Evolutionary conservation across 1,140 invertebrate genomes (phyloP).

Genomic region (Bombyx mandarina): DNA sequence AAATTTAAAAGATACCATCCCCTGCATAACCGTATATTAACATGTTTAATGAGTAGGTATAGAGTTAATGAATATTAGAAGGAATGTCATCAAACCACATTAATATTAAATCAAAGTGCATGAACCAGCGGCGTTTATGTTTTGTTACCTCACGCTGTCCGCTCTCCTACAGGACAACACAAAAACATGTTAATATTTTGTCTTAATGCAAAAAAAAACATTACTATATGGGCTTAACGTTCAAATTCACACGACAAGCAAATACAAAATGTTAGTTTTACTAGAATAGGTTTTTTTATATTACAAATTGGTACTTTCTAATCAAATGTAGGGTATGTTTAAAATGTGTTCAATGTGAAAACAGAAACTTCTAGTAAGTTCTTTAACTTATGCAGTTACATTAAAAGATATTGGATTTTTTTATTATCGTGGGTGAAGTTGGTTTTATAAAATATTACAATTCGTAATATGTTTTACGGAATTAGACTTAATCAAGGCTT

Average conservation of each 20-base stretch:
- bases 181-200: slow-evolving; percentile 24
- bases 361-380: too few relatives aligned
- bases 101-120: slow-evolving; percentile 37
- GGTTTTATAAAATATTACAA: too few relatives aligned
- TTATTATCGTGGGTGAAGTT: rapidly evolving
- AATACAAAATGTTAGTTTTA: too few relatives aligned
- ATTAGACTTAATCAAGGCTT: too few relatives aligned
- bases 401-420: too few relatives aligned
- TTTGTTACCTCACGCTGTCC: slow-evolving; percentile 68
- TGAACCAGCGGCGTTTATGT: slow-evolving; percentile 45
- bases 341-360: too few relatives aligned
- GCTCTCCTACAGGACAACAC: slow-evolving; percentile 69
- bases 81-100: slow-evolving; percentile 34
- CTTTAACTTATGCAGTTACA: too few relatives aligned
- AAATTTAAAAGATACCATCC: too few relatives aligned
- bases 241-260: too few relatives aligned
- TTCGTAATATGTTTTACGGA: too few relatives aligned
- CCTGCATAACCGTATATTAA: neutral
- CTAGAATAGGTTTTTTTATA: neutral
- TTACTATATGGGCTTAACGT: neutral
- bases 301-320: neutral
- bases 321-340: too few relatives aligned
- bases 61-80: slow-evolving; percentile 6
- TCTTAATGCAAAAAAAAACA: neutral
- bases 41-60: neutral